phyloP scores from a whole-genome alignment of 1,140 invertebrate genomes.

The Tetraneura akinire region DNA sequence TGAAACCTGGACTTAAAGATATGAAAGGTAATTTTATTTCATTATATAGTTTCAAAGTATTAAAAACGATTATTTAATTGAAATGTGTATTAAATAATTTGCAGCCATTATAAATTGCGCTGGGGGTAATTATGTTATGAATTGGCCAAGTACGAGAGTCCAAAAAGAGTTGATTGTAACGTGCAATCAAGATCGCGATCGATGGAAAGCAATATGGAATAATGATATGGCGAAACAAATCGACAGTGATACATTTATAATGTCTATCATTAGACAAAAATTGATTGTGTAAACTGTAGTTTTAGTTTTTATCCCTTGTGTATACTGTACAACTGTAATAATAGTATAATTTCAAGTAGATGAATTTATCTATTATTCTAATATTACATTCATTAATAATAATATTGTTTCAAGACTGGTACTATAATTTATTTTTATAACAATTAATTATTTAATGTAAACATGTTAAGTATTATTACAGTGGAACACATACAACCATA shows the following conservation, averaged over 20 bases:
- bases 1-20: conserved; percentile 59
- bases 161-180: conserved; percentile 18
- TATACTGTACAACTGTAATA: too few species aligned
- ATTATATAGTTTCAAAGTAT: not conserved
- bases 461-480: too few species aligned
- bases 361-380: too few species aligned
- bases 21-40: conserved; percentile 59
- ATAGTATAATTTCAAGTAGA: too few species aligned
- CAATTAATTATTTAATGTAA: too few species aligned
- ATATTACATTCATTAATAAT: too few species aligned
- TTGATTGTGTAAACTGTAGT: not conserved
- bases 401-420: too few species aligned
- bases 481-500: not conserved
- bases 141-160: not conserved
- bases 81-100: not conserved
- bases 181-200: not conserved
- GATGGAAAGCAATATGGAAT: conserved; percentile 41
- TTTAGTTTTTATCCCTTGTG: not conserved
- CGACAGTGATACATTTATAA: not conserved
- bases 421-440: too few species aligned
- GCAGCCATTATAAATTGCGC: conserved; percentile 23
- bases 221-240: conserved; percentile 22
- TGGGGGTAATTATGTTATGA: conserved; percentile 6
- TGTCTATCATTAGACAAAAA: conserved; percentile 36
- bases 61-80: not conserved